Evolutionary conservation across 2,113 vertebrate genomes (phyloP), one percentile per base, ranked within the genome.

Genomic region (Grammomys dolichurus): DNA sequence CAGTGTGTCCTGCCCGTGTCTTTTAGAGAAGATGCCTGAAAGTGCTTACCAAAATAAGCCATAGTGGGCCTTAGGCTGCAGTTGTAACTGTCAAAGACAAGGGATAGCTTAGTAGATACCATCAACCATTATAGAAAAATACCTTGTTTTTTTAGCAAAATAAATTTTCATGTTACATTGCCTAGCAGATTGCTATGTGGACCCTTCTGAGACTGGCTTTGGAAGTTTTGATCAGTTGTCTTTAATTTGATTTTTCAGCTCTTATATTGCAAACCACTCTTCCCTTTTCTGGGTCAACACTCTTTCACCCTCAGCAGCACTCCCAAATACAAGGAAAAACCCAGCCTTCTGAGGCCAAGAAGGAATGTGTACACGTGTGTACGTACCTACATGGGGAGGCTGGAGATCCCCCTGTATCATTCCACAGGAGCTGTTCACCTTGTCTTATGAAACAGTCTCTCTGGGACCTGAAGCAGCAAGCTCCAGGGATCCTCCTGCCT

Each of bases 1-100:
- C 58, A 36, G 81, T 78, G 77, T 89, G 65, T 96, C 78, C 67
- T 87, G 43, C 48, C 40, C 72, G 28, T n/a, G 4, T 78, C 24
- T 65, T 65, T 65, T 65, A 26, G 63, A 90, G 58, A 92, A 91
- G 65, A 84, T n/a, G 24, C 78, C 54, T 94, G 19, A 93, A 97
- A 89, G 82, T 75, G 10, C 70, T 40, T 19, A 65, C 76, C 10
- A 31, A 11, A 67, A 67, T 69, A 93, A 48, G 63, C 19, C 16
- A 87, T 43, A 75, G 13, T 89, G 19, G 60, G 10, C 69, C 88
- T 93, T 69, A 89, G 33, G 36, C 80, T 65, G 54, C 17, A 75
- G 28, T 92, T 91, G 89, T 78, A 81, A 85, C 75, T 85, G 69
- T 51, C 60, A 70, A 91, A 80, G 94, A 63, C 63, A 95, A 82